These are phyloP conservation scores for Camptogramma bilineatum DNA, from an alignment of 2,888 invertebrate genomes.

Conservation along the genomic window DNA sequence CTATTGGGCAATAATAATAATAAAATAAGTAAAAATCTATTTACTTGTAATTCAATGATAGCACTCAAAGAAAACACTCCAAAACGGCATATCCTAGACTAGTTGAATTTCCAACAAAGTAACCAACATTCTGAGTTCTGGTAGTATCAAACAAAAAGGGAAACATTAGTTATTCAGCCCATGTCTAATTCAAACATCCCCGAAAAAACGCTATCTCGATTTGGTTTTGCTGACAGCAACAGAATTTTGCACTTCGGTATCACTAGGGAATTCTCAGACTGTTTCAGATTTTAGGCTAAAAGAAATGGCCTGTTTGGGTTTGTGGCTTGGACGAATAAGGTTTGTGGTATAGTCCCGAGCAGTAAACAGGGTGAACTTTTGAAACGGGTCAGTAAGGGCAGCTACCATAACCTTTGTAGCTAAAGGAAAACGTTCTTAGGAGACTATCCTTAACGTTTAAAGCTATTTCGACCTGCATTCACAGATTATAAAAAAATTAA, in stretches of 20 bases:
- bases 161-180: background rate
- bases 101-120: background rate
- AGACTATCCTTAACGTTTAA: too few species aligned
- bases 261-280: background rate
- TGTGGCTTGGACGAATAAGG: too few species aligned
- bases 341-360: too few species aligned
- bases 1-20: too few species aligned
- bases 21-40: too few species aligned
- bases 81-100: background rate
- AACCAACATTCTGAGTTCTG: background rate
- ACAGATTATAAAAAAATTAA: too few species aligned
- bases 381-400: too few species aligned
- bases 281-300: background rate
- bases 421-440: too few species aligned
- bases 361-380: too few species aligned
- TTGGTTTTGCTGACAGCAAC: conserved; percentile 2
- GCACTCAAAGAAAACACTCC: background rate
- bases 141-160: background rate
- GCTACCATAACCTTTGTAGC: too few species aligned
- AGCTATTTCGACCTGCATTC: too few species aligned
- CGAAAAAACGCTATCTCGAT: background rate
- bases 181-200: background rate
- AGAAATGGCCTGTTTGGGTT: background rate
- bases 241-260: conserved; percentile 3
- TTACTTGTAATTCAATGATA: too few species aligned